Conservation (phyloP, 2,797 vertebrate genomes). For the Babyrousa celebensis region DNA sequence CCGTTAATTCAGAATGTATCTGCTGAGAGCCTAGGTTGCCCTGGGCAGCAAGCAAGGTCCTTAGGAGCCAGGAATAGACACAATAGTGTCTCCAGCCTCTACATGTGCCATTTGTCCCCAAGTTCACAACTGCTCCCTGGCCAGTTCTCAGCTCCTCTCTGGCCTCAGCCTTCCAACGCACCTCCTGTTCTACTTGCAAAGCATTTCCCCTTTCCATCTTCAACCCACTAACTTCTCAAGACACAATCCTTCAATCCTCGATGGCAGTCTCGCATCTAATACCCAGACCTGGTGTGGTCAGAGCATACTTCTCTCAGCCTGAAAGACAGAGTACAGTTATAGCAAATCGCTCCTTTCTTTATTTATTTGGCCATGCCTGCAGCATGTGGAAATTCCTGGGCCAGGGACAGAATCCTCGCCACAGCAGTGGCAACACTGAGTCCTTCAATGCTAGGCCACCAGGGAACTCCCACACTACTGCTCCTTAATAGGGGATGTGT, state of each 20-base stretch:
- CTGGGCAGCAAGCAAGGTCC: not conserved
- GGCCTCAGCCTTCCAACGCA: accelerated
- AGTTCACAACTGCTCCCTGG: not conserved
- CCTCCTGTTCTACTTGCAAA: not conserved
- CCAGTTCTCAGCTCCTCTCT: not conserved
- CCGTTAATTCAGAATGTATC: not conserved
- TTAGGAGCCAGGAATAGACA: not conserved
- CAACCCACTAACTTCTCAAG: not conserved
- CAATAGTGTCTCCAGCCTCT: not conserved
- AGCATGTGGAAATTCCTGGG: too few species aligned
- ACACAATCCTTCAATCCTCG: not conserved
- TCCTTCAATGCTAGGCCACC: too few species aligned
- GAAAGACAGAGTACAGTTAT: not conserved
- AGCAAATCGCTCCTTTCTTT: not conserved
- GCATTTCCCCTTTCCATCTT: not conserved
- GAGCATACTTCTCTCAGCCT: not conserved
- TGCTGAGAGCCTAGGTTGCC: not conserved
- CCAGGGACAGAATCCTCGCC: too few species aligned
- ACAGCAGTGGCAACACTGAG: too few species aligned
- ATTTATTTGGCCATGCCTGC: too few species aligned
- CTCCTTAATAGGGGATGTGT: not conserved
- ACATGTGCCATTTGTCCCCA: not conserved
- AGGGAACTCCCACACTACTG: too few species aligned
- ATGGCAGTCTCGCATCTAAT: not conserved
- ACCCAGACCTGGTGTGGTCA: not conserved